A percentile compares a stretch with the other conserved stretches of the same genome.
Conservation (phyloP, 2,888 invertebrate genomes). For the Steinernema hermaphroditum region DNA sequence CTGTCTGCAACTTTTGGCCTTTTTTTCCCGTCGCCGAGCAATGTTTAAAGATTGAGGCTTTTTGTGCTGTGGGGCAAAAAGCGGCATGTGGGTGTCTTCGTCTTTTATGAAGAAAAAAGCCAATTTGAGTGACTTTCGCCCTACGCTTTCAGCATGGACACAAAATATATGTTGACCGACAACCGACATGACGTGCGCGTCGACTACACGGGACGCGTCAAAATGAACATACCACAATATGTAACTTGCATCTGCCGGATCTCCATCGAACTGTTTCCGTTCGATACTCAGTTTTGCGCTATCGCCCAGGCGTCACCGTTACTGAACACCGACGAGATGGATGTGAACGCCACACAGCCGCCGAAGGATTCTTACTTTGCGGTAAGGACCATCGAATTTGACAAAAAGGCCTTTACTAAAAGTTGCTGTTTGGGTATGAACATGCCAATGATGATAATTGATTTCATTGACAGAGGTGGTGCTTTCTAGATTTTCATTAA, state of each 20-base stretch:
- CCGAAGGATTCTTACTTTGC: constrained; percentile 60
- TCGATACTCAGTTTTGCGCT: constrained; percentile 52
- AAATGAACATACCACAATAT: constrained; percentile 60
- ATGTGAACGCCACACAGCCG: constrained; percentile 57
- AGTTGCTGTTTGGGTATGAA: too few relatives aligned
- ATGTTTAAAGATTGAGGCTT: too few relatives aligned
- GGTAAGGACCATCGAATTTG: constrained; percentile 42
- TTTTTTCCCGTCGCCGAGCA: background rate
- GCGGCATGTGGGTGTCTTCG: too few relatives aligned
- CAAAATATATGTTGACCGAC: constrained; percentile 59
- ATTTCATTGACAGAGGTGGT: too few relatives aligned
- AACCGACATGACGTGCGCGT: constrained; percentile 57
- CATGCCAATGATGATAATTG: too few relatives aligned
- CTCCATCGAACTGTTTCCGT: constrained; percentile 52
- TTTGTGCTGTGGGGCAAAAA: background rate
- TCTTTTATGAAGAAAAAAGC: background rate
- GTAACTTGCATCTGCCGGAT: constrained; percentile 60
- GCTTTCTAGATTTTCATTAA: too few relatives aligned
- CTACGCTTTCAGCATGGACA: constrained; percentile 49
- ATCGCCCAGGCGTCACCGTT: constrained; percentile 60
- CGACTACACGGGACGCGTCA: constrained; percentile 42
- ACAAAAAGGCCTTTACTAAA: too few relatives aligned
- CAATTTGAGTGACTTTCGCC: background rate
- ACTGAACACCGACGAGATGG: constrained; percentile 58
- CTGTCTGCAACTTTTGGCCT: background rate